Base-by-base conservation (phyloP, 1,140 invertebrate species). In the Dendroctonus valens region DNA sequence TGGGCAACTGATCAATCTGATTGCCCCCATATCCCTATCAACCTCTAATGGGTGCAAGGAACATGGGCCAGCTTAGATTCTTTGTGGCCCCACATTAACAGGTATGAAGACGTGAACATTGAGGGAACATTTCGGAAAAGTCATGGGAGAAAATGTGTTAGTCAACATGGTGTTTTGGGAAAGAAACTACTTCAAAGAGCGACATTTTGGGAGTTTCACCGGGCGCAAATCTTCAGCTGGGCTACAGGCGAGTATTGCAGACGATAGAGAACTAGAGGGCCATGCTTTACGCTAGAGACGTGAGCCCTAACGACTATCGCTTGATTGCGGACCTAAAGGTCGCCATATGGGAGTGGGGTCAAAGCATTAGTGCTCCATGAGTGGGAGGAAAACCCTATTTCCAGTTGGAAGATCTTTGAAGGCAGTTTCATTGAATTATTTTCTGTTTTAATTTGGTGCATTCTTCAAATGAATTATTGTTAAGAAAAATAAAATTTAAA, bases 141-240 rank as follows among this genome's bases (percentile, higher is more conserved):
- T 80, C n/a, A 85, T 85, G 82, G 79, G 78, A 0, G 84, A 85
- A 72, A 85, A 84, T 73, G 80, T 84, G 4, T 69, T 85, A 41
- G 77, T 80, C n/a, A 77, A 83, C 39, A 83, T 86, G 54, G 77
- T 83, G 5, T 81, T 79, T 51, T 75, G 78, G 63, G 84, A 85
- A 72, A 75, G 83, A 38, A 66, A 79, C 64, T 81, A 83, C 64
- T 59, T 67, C 48, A 26, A 67, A 41, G 62, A 57, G 11, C 1
- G 50, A 39, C 7, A 42, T 46, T 46, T 46, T 11, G 12, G 12
- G 1, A 11, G 9, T 9, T 46, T 46, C 44, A 46, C 4, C 12
- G 12, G 12, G 1, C 1, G 12, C 9, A 2, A 46, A 26, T 26
- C 26, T n/a, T n/a, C n/a, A 26, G 26, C n/a, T n/a, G n/a, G n/a